Base-by-base conservation (phyloP, 2,113 vertebrate genomes). In the Meriones unguiculatus region DNA sequence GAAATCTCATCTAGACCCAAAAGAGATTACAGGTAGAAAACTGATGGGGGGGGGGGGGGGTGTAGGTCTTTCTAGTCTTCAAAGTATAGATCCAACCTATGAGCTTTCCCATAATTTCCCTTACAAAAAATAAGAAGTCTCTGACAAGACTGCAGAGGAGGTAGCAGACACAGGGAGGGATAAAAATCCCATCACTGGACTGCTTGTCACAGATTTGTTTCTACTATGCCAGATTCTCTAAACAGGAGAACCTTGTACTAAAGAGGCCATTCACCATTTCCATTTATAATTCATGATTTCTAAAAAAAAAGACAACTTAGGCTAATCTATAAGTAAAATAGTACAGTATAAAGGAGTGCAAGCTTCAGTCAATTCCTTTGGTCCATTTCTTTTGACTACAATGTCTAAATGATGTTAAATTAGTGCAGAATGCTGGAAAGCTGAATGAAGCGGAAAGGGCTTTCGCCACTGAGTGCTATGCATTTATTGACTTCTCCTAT, bases 401-500 rank as follows among this genome's bases (percentile, higher is more conserved):
- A 67, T 4, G 28, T 85, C 59, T 95, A 96, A 91, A 91, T 69
- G 85, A 75, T 73, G 81, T 77, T 90, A 95, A 96, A 75, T 95
- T 50, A 94, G 76, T 14, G 25, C 11, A 5, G 3, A 86, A 80
- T 30, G 72, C 38, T 11, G 5, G 67, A 96, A 94, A 78, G 22
- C 76, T 94, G 32, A 35, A 69, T 85, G 46, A 18, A 69, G 82
- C 1, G 30, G 78, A 90, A 96, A 73, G 70, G 86, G 90, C 87
- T 95, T 95, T 77, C 78, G 9, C 46, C 72, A 92, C 4, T 11
- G 92, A 96, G 41, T 18, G 41, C n/a, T 67, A 41, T 35, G 35
- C 70, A 64, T 41, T 30, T 85, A 97, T 64, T 95, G 94, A 97
- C 91, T 95, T 98, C 15, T 90, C 59, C 93, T 93, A 96, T 15